Conservation (phyloP, 2,888 invertebrate species). For the Drosophila siamana region DNA sequence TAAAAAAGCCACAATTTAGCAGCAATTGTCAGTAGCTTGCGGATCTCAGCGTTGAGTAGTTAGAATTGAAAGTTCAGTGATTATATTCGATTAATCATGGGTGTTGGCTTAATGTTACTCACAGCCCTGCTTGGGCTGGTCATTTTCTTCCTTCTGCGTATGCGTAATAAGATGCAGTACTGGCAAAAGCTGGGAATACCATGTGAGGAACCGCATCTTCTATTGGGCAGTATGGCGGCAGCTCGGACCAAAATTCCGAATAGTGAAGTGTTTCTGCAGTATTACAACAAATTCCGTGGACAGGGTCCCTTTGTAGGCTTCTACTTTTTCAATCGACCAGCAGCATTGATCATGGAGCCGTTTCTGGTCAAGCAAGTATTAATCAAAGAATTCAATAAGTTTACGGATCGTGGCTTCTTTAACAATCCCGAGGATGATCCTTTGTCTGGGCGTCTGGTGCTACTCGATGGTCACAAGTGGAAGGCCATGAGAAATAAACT, state of each 20-base stretch:
- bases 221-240: conserved; percentile 62
- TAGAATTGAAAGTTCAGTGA: neutral
- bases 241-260: conserved; percentile 40
- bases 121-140: conserved; percentile 27
- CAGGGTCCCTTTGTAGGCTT: conserved; percentile 75
- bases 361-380: conserved; percentile 71
- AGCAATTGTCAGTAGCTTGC: neutral
- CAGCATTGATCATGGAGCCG: conserved; percentile 60
- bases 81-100: conserved; percentile 30
- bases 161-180: conserved; percentile 39
- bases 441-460: conserved; percentile 81
- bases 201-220: conserved; percentile 54
- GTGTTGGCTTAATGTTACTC: conserved; percentile 36
- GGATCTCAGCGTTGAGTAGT: neutral
- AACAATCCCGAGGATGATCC: conserved; percentile 83
- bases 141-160: conserved; percentile 43
- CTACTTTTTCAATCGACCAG: conserved; percentile 73
- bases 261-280: conserved; percentile 24
- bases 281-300: conserved; percentile 62
- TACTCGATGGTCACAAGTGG: conserved; percentile 85
- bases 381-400: conserved; percentile 81
- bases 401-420: conserved; percentile 83
- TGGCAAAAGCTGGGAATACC: conserved; percentile 59
- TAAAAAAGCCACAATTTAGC: neutral
- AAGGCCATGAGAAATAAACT: conserved; percentile 84